phyloP scores from a whole-genome alignment of 2,797 vertebrate genomes.

The Melopsittacus undulatus region DNA sequence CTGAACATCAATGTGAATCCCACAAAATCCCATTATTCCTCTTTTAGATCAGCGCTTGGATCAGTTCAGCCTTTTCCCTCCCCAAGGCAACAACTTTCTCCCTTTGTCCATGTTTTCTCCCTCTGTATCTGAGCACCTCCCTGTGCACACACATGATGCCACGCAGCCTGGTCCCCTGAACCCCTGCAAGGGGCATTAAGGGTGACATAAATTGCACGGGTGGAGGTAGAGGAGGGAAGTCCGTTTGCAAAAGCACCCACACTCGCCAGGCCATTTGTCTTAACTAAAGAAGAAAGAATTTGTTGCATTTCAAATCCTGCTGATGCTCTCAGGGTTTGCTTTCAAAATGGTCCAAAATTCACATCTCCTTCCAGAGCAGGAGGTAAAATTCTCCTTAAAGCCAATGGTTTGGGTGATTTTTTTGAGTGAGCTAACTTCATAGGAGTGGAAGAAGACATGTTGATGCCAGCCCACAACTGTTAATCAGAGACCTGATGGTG shows the following conservation, averaged over 20 bases:
- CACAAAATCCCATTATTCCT: constrained; percentile 94
- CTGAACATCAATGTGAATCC: constrained; percentile 90
- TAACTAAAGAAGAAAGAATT: background rate
- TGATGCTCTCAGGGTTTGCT: background rate
- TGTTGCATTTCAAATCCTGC: background rate
- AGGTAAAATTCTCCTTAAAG: background rate
- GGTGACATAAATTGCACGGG: background rate
- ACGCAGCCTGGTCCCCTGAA: background rate
- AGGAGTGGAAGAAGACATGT: background rate
- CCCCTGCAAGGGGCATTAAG: background rate
- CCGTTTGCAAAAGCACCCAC: background rate
- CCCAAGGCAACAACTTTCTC: constrained; percentile 77
- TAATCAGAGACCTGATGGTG: background rate
- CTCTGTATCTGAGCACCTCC: background rate
- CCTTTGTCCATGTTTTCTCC: background rate
- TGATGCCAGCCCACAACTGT: background rate
- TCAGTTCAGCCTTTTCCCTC: constrained; percentile 73
- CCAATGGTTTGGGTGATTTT: background rate
- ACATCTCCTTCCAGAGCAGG: background rate
- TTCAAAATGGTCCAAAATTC: background rate
- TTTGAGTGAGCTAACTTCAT: background rate
- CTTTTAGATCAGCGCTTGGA: constrained; percentile 79
- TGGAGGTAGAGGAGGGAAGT: background rate
- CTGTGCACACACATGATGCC: background rate
- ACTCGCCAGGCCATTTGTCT: background rate